Evolutionary conservation across 2,888 invertebrate genomes (phyloP), one percentile per base, ranked within the genome.

Genomic region (Elegia similella): DNA sequence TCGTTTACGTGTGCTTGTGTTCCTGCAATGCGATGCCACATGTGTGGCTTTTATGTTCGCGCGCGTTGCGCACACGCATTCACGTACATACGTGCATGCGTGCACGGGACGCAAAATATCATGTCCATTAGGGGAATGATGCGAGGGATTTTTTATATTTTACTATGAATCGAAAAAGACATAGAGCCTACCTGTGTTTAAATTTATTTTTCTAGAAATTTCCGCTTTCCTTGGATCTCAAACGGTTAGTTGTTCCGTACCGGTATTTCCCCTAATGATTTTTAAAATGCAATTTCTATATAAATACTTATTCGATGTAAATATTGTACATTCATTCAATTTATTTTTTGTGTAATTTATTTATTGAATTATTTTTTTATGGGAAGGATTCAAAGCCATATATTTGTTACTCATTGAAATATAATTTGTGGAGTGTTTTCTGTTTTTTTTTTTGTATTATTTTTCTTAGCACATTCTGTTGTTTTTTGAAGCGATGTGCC

Each of bases 131-230:
- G 88, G 88, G 89, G 86, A 85, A 82, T 80, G 85, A 81, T 84
- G 82, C 75, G 83, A 83, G 76, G 84, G 80, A 73, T 88, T 89
- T 88, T 90, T 90, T 84, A 88, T 89, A 90, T 90, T 89, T 88
- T 88, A 89, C 84, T 88, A 89, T 83, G 86, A 86, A 88, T 86
- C 84, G 84, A 85, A 86, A 84, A 86, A 84, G 78, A 87, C 84
- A 85, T 82, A 84, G 80, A 84, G 83, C 84, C 82, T 84, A 80
- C 77, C 77, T 80, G 74, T 84, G 78, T 78, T 79, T 72, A 66
- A 68, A 73, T 70, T 84, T 80, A 78, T 81, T 85, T 84, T 82
- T 78, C 73, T 82, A 83, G 69, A 76, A 72, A 63, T 73, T 73
- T 79, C 82, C 78, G 82, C 83, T 84, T 84, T 69, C 79, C 75